Base-by-base conservation (phyloP, 2,113 vertebrate genomes). In the Neofelis nebulosa region DNA sequence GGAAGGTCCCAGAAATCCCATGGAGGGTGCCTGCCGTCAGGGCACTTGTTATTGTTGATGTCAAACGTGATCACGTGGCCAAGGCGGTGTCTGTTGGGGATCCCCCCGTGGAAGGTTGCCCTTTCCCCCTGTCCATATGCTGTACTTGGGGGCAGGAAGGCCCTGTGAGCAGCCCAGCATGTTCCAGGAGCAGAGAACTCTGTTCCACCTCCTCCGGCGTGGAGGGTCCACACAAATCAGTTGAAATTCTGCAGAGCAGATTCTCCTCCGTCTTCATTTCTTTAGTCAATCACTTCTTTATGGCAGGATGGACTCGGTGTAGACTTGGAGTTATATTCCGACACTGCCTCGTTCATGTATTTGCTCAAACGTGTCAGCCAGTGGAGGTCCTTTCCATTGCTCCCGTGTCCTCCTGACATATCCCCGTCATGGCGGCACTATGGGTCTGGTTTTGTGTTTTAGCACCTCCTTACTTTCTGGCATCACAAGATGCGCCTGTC, bases 1-100 rank as follows among this genome's bases (percentile, higher is more conserved):
- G 23, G 76, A 25, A 45, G n/a, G 18, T n/a, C 6, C 1, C 27
- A 11, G 57, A 18, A 19, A 16, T n/a, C 48, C 2, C 27, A 14
- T 14, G 15, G 6, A 14, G 25, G 50, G 45, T 7, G 2, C 25
- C 0, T 4, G 2, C 0, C 0, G 6, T n/a, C 74, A 36, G 2
- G 23, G 14, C 18, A 45, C 48, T 15, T 4, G 0, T 11, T 68
- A 9, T 0, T 3, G 9, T 12, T n/a, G 57, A 15, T 4, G 13
- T 2, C n/a, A 1, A 16, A 16, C 5, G 0, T n/a, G 63, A 9
- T 27, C 18, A 36, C 31, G 41, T 12, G 50, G 57, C 25, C 15
- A 31, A 14, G 23, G 3, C 0, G 0, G 25, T n/a, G 15, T 9
- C 63, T 61, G 45, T 79, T 2, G 11, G 91, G 31, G 2, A 7